Conservation (phyloP, 2,113 vertebrate genomes). For the Turnix velox region DNA sequence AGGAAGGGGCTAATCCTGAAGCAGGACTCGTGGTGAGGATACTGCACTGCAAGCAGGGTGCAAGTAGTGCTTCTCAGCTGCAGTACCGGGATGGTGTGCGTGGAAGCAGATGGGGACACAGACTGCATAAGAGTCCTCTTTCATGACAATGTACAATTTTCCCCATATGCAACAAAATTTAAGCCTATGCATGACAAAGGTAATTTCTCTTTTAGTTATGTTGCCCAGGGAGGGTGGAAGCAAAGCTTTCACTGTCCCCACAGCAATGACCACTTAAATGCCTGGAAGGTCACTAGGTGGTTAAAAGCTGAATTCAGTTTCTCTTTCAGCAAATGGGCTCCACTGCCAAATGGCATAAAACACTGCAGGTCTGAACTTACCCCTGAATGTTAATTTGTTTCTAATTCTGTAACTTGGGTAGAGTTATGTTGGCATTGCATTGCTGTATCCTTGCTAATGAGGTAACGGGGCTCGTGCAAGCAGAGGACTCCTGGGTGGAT, state of each 20-base stretch:
- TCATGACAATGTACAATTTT: neutral
- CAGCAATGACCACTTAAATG: neutral
- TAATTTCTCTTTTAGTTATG: rapidly evolving
- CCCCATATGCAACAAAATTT: neutral
- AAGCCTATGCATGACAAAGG: neutral
- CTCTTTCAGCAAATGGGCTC: neutral
- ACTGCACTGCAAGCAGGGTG: neutral
- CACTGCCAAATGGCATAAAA: neutral
- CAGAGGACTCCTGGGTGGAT: neutral
- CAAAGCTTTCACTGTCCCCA: neutral
- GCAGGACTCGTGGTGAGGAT: neutral
- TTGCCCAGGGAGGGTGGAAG: neutral
- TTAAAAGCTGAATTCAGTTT: neutral
- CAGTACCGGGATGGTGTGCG: neutral
- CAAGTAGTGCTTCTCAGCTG: neutral
- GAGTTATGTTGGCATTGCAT: neutral
- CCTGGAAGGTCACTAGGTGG: neutral
- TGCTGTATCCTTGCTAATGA: neutral
- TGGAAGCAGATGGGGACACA: neutral
- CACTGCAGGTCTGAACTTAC: neutral
- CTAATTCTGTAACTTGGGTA: neutral
- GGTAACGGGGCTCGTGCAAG: neutral
- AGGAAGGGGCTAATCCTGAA: neutral
- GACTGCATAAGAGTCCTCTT: neutral
- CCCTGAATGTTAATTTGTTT: neutral